These are phyloP conservation scores for Epinotia brunnichana DNA, from an alignment of 2,888 invertebrate species.

Conservation along the genomic window DNA sequence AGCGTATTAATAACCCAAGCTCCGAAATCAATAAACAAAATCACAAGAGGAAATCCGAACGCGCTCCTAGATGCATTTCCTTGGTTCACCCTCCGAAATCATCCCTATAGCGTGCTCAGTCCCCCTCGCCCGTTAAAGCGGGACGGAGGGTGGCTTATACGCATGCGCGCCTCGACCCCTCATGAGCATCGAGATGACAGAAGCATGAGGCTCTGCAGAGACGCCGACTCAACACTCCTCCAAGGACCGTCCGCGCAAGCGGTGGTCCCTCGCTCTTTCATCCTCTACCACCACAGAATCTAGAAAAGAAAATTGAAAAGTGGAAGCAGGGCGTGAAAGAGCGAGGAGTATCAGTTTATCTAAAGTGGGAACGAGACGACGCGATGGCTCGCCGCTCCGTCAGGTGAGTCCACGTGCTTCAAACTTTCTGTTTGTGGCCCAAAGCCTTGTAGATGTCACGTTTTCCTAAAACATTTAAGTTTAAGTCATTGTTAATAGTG, in stretches of 20 bases:
- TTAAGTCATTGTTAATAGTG: neutral
- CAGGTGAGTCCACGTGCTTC: constrained; percentile 82
- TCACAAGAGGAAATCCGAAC: constrained; percentile 83
- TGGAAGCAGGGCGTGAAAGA: constrained; percentile 74
- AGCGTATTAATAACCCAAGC: constrained; percentile 73
- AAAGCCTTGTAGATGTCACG: neutral
- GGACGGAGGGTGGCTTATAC: constrained; percentile 61
- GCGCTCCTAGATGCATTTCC: constrained; percentile 82
- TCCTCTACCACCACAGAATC: constrained; percentile 57
- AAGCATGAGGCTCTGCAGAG: constrained; percentile 74
- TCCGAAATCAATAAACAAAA: constrained; percentile 82
- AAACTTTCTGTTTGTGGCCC: constrained; percentile 64
- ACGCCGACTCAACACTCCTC: constrained; percentile 78
- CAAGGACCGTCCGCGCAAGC: constrained; percentile 79
- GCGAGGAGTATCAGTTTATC: constrained; percentile 66
- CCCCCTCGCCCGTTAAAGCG: constrained; percentile 58
- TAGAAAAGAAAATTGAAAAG: constrained; percentile 34
- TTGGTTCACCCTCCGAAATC: constrained; percentile 82
- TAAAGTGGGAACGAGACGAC: constrained; percentile 82
- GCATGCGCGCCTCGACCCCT: constrained; percentile 80
- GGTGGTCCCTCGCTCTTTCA: constrained; percentile 82
- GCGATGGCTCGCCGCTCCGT: constrained; percentile 74
- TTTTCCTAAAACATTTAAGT: neutral
- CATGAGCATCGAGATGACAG: constrained; percentile 75
- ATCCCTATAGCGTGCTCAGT: constrained; percentile 72